Evolutionary conservation across 2,113 vertebrate genomes (phyloP).

Genomic region (Dipodomys merriami): DNA sequence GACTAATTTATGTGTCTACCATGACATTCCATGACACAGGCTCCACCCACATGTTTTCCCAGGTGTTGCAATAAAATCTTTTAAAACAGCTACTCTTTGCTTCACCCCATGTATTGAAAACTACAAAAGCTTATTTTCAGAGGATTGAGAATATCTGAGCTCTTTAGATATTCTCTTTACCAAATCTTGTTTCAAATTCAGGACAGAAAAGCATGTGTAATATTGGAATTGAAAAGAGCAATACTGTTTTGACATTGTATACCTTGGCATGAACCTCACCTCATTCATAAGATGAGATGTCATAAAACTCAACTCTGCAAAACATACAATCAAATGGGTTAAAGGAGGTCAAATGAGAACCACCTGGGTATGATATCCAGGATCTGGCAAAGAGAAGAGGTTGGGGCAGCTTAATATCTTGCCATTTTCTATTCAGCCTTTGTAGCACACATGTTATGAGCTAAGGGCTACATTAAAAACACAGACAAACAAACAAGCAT

Average conservation of each 20-base stretch:
- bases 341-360: neutral
- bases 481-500: neutral
- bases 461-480: neutral
- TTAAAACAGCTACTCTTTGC: constrained; percentile 48
- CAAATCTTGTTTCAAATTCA: constrained; percentile 72
- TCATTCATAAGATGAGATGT: constrained; percentile 39
- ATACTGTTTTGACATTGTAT: constrained; percentile 61
- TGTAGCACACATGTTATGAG: neutral
- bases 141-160: constrained; percentile 57
- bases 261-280: constrained; percentile 48
- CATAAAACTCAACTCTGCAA: constrained; percentile 43
- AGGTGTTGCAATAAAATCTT: neutral
- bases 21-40: neutral
- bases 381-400: neutral
- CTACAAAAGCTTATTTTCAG: constrained; percentile 71
- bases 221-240: constrained; percentile 76
- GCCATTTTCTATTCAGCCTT: neutral
- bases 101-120: constrained; percentile 67
- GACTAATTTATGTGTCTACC: neutral
- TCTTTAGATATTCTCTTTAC: constrained; percentile 18
- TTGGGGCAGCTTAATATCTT: neutral
- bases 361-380: neutral
- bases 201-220: constrained; percentile 64
- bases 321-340: constrained; percentile 42
- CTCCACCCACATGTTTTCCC: neutral